Percentiles rank a stretch among this genome's conserved stretches.
These are phyloP conservation scores for Sarcophaga carnaria DNA, from an alignment of 2,888 invertebrate genomes.

Conservation along the genomic window DNA sequence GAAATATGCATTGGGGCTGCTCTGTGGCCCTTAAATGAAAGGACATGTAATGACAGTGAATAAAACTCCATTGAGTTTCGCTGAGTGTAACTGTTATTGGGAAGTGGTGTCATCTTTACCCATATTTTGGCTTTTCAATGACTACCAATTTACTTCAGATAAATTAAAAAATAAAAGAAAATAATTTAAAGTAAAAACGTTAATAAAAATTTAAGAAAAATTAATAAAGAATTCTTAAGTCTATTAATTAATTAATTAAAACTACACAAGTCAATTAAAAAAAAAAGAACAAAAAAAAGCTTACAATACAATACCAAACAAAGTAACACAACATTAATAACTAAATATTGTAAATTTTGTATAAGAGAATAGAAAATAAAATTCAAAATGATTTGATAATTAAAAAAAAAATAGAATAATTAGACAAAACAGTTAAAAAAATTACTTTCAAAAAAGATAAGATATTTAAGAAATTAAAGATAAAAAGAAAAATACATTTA, in stretches of 20 bases:
- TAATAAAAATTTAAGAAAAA: constrained; percentile 36
- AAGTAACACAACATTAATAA: constrained; percentile 31
- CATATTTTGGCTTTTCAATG: too few species aligned
- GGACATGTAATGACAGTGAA: too few species aligned
- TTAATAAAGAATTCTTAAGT: constrained; percentile 63
- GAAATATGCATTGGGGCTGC: too few species aligned
- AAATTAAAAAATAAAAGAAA: background rate
- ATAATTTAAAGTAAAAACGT: constrained; percentile 34
- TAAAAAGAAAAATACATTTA: constrained; percentile 69
- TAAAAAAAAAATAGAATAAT: constrained; percentile 39
- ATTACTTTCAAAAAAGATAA: constrained; percentile 65
- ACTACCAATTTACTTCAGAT: too few species aligned
- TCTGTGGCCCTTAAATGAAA: too few species aligned
- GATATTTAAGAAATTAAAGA: constrained; percentile 37
- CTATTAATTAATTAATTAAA: constrained; percentile 43
- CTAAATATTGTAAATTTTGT: constrained; percentile 5
- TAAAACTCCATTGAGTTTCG: too few species aligned
- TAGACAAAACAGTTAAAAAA: constrained; percentile 63
- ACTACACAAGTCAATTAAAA: constrained; percentile 51
- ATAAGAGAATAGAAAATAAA: background rate
- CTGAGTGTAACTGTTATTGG: too few species aligned
- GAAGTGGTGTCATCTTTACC: too few species aligned
- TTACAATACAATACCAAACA: constrained; percentile 31
- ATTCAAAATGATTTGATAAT: background rate
- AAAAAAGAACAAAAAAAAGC: background rate